Conservation (phyloP, 2,113 vertebrate species). For the Saguinus imperator region DNA sequence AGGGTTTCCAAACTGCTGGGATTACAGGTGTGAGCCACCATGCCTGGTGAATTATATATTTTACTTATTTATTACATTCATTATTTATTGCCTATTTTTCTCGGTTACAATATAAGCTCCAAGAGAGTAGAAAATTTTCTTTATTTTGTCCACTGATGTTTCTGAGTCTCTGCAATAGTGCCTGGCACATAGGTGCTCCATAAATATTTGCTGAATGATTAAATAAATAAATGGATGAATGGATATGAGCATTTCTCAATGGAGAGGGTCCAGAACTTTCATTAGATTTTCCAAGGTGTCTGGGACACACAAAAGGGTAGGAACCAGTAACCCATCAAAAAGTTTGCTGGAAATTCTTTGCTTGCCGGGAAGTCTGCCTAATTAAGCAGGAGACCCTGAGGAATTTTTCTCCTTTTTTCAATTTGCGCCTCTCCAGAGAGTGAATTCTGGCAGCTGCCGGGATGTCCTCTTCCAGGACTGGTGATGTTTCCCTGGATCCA, state of each 20-base stretch:
- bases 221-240: neutral
- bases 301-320: neutral
- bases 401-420: neutral
- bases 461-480: neutral
- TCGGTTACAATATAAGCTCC: neutral
- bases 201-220: conserved; percentile 33
- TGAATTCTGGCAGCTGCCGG: neutral
- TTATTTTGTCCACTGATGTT: neutral
- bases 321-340: neutral
- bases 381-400: neutral
- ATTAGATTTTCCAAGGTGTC: conserved; percentile 12
- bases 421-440: neutral
- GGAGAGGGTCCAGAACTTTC: neutral
- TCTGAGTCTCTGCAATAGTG: neutral
- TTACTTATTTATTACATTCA: neutral
- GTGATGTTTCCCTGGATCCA: neutral
- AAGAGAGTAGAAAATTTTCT: neutral
- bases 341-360: neutral
- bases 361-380: neutral
- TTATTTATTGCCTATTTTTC: neutral
- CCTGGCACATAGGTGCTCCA: neutral
- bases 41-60: neutral
- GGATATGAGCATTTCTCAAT: neutral
- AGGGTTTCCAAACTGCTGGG: too few species aligned
- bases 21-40: too few species aligned